Evolutionary conservation across 2,113 vertebrate species (phyloP).

Genomic region (Chionis minor): DNA sequence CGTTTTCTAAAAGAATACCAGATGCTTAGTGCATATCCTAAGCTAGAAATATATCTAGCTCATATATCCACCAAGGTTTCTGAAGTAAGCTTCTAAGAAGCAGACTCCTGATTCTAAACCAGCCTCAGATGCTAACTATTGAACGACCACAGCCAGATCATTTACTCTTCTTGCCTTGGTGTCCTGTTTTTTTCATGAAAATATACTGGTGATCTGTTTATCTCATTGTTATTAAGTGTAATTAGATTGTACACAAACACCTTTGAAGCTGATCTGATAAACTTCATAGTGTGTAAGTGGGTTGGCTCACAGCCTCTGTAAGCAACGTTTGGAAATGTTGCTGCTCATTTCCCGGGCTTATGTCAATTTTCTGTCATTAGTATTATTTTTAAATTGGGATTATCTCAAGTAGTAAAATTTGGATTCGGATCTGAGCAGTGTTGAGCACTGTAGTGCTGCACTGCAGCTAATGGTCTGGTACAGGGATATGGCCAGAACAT

Average conservation of each 20-base stretch:
- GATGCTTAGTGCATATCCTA: not conserved
- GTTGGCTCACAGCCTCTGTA: not conserved
- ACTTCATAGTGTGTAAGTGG: not conserved
- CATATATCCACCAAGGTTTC: not conserved
- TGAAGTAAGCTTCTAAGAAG: not conserved
- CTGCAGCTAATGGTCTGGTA: not conserved
- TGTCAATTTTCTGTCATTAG: not conserved
- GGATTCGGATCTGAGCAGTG: not conserved
- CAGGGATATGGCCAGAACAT: not conserved
- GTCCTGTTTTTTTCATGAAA: not conserved
- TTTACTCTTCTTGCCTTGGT: not conserved
- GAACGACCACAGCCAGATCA: not conserved
- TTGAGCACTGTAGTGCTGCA: not conserved
- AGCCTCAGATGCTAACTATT: not conserved
- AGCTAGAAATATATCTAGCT: not conserved
- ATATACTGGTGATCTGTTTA: not conserved
- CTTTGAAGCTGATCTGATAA: not conserved
- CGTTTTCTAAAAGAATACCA: not conserved
- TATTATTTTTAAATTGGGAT: not conserved
- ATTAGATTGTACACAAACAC: not conserved
- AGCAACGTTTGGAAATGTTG: not conserved
- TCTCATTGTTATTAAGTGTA: not conserved
- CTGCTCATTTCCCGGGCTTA: not conserved
- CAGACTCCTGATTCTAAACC: not conserved
- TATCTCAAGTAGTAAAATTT: constrained; percentile 14